Base-by-base conservation (phyloP, 2,113 vertebrate species). In the Xerus inauris region DNA sequence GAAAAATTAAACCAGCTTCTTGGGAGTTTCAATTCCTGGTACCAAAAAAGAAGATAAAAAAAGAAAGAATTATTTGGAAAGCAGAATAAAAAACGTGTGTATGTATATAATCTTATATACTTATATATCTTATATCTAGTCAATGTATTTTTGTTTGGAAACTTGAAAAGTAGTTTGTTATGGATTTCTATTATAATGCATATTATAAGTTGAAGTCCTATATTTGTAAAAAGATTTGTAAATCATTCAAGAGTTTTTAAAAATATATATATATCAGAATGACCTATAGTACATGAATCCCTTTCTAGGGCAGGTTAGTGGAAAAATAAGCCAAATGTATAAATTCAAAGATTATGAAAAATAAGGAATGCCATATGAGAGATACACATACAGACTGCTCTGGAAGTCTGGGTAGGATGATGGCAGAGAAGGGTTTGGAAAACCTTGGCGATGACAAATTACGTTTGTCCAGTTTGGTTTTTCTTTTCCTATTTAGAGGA, bases 121-220 rank as follows among this genome's bases (percentile, higher is more conserved):
- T 54, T 14, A 28, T 73, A 45, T 81, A 81, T 71, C 26, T 3
- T 16, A 71, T 76, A 77, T 26, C 22, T 64, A 59, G 14, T 84
- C 28, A 84, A 65, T 94, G 3, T 6, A 26, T 72, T 96, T 92
- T 3, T 92, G 40, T 40, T 93, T 89, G 5, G 22, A 93, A 85
- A 67, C 17, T 38, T 72, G 42, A 92, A 91, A 87, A 79, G 62
- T 47, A 94, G 42, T 67, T 86, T 91, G 28, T 64, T 69, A 64
- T 62, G 3, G 22, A 38, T 80, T 82, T 69, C 13, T 81, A 57
- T 59, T 54, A 35, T 57, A 76, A 35, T 35, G 5, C 9, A 30
- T 62, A 16, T 51, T 84, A 10, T 82, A 91, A 92, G 82, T 64
- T 72, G 73, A 59, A 92, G n/a, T 80, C 2, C 10, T 49, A 2